Conservation (phyloP, 2,113 vertebrate species). For the Struthio camelus region DNA sequence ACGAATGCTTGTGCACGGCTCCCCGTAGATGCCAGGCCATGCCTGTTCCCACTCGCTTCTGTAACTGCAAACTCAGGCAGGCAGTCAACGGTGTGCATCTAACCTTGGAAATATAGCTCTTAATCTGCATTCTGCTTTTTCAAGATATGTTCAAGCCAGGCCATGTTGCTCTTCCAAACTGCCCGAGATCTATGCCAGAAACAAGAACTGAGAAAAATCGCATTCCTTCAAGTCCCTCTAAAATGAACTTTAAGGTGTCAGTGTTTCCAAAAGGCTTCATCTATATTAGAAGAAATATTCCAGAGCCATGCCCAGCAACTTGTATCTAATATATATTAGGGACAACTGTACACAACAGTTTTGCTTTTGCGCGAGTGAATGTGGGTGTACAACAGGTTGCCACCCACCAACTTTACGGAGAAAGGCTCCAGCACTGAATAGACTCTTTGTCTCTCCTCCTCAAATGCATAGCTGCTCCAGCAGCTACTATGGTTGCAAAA, state of each 20-base stretch:
- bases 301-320: background rate
- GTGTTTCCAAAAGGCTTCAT: background rate
- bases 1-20: background rate
- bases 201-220: background rate
- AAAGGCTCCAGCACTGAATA: background rate
- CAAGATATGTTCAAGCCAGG: background rate
- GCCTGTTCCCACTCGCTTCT: background rate
- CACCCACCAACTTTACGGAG: background rate
- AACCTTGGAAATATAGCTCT: background rate
- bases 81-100: background rate
- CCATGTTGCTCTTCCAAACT: background rate
- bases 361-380: background rate
- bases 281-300: background rate
- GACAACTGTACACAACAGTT: background rate
- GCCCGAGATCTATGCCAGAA: background rate
- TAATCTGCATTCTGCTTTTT: background rate
- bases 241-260: background rate
- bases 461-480: background rate
- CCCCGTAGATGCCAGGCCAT: background rate
- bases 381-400: background rate
- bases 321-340: background rate
- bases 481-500: background rate
- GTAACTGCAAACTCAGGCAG: background rate
- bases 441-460: background rate
- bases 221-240: background rate